phyloP scores from a whole-genome alignment of 1,140 invertebrate species.

The Pollicipes pollicipes region DNA sequence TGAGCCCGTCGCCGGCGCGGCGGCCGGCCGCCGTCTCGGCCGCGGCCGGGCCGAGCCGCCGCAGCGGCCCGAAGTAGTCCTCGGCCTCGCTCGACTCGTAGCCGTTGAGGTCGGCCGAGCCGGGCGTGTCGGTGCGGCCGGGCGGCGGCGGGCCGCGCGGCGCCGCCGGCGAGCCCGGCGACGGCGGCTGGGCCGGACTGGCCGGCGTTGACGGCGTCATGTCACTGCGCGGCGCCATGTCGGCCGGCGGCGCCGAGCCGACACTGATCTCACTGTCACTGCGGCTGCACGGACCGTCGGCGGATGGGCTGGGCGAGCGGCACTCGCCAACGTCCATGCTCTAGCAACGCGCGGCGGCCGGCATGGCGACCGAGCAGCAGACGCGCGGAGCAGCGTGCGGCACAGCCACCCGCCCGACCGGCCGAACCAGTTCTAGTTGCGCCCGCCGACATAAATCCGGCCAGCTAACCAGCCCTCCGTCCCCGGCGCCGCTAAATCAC shows the following conservation, averaged over 20 bases:
- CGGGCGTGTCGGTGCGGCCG: not conserved
- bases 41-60: not conserved
- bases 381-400: not conserved
- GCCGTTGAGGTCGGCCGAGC: not conserved
- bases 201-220: constrained; percentile 16
- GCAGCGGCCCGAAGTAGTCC: not conserved
- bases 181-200: constrained; percentile 15
- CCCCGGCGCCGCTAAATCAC: not conserved
- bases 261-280: constrained; percentile 20
- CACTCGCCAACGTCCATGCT: not conserved
- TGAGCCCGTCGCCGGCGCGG: constrained; percentile 37
- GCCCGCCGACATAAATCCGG: not conserved
- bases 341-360: not conserved
- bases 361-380: not conserved
- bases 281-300: not conserved
- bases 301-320: not conserved
- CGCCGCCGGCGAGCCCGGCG: constrained; percentile 15
- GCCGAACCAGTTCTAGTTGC: not conserved
- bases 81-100: not conserved
- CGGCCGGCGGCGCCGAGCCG: constrained; percentile 13
- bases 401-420: too few species aligned
- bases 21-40: not conserved
- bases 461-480: not conserved
- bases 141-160: constrained; percentile 11
- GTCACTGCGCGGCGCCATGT: constrained; percentile 17